phyloP scores from a whole-genome alignment of 2,797 vertebrate species.

The Nasua narica region DNA sequence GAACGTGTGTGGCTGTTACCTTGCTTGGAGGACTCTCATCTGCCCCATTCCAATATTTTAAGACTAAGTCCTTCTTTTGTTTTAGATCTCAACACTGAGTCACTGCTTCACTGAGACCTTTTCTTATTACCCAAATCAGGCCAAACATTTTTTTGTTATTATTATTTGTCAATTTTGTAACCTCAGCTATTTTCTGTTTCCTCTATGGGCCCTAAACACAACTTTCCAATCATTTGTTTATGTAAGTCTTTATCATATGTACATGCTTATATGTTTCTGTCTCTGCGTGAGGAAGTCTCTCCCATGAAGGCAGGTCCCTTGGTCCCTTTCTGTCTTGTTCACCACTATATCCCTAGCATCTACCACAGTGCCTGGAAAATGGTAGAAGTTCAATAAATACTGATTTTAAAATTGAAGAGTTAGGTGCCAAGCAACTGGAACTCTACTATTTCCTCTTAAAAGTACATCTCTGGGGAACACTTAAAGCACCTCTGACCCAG shows the following conservation, averaged over 20 bases:
- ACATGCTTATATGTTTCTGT: neutral
- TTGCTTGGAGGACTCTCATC: neutral
- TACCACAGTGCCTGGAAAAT: neutral
- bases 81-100: neutral
- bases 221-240: neutral
- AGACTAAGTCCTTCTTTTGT: neutral
- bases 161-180: neutral
- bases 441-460: neutral
- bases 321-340: neutral
- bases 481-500: neutral
- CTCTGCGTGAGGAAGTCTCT: neutral
- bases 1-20: neutral
- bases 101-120: neutral
- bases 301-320: neutral
- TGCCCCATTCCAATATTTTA: neutral
- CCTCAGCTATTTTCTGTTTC: neutral
- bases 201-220: neutral
- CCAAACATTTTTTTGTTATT: neutral
- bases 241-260: neutral
- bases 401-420: conserved; percentile 2
- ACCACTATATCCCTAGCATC: neutral
- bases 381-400: neutral
- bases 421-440: neutral
- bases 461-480: neutral
- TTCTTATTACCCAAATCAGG: neutral